These are phyloP conservation scores for Hepsetus odoe DNA, from an alignment of 2,113 vertebrate species.

Conservation along the genomic window DNA sequence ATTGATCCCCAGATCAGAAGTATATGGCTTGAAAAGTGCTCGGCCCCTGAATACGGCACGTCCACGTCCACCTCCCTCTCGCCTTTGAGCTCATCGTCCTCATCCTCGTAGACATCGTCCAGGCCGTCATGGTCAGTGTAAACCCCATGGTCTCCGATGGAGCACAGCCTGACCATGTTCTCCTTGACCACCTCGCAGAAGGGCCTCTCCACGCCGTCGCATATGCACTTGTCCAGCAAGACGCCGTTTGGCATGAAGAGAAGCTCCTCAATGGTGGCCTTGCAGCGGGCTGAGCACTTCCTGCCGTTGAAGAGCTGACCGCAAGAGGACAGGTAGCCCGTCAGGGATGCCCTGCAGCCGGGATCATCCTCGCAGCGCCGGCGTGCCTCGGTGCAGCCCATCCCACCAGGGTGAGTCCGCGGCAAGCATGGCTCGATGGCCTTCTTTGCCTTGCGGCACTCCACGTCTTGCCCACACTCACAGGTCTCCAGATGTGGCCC, in stretches of 20 bases:
- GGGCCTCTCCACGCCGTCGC: constrained; percentile 79
- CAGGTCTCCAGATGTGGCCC: constrained; percentile 78
- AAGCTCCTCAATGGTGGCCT: constrained; percentile 77
- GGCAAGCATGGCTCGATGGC: constrained; percentile 80
- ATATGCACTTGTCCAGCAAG: constrained; percentile 77
- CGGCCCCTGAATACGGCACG: constrained; percentile 46
- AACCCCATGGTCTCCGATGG: constrained; percentile 63
- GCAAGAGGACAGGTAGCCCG: constrained; percentile 76
- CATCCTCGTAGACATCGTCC: constrained; percentile 73
- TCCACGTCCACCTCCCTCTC: constrained; percentile 63
- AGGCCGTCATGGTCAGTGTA: constrained; percentile 63
- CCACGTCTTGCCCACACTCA: constrained; percentile 72
- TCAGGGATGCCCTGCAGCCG: constrained; percentile 71
- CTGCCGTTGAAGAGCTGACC: constrained; percentile 82
- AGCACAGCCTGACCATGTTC: constrained; percentile 79
- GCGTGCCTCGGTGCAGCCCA: constrained; percentile 80
- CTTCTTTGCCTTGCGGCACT: constrained; percentile 70
- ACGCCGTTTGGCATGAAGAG: constrained; percentile 73
- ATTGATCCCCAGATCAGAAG: constrained; percentile 52
- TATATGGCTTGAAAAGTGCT: constrained; percentile 23
- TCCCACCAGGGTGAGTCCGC: constrained; percentile 68
- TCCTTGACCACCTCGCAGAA: constrained; percentile 83
- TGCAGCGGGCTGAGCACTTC: constrained; percentile 75
- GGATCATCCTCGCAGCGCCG: constrained; percentile 76
- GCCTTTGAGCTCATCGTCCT: constrained; percentile 67